Base-by-base conservation (phyloP, 2,797 vertebrate genomes). In the Morus bassanus region DNA sequence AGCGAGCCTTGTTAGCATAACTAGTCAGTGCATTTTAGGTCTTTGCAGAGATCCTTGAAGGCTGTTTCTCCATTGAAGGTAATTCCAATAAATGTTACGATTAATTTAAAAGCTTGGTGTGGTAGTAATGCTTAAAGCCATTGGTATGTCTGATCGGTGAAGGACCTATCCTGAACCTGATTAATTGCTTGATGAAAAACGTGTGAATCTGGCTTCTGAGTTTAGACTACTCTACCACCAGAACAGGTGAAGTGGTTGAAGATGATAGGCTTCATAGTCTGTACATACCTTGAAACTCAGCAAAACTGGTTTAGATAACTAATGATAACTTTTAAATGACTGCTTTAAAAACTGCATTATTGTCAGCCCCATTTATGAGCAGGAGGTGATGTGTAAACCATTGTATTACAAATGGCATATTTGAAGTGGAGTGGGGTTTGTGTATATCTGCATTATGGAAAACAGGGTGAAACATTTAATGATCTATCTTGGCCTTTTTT, bases 151-250 rank as follows among this genome's bases (percentile, higher is more conserved):
- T 90, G 28, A 68, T 89, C 67, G 46, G 11, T 95, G 96, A 97
- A 96, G 95, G 96, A 63, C 37, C 48, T 96, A 90, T 97, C 80
- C 95, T 85, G 83, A 98, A 97, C 57, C 92, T 93, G 95, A 97
- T 68, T 12, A 35, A 96, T 76, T 41, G 51, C 64, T 89, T 97
- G 94, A 95, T 94, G 95, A 96, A 92, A 95, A 95, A 82, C 13
- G 37, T 85, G 93, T 85, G 95, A 97, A 95, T 96, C 93, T 94
- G 89, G 97, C 95, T 97, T 96, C 94, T 97, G 93, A 97, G 93
- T 96, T 85, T 65, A 91, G 75, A 81, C 75, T 69, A 46, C 10
- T 60, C 31, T 63, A 13, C 35, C 24, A 54, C 9, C 28, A 54
- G 43, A 64, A 57, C 7, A 46, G 25, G n/a, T 45, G 53, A 56